Evolutionary conservation across 2,113 vertebrate genomes (phyloP), one percentile per base, ranked within the genome.

Genomic region (Oophaga pumilio): DNA sequence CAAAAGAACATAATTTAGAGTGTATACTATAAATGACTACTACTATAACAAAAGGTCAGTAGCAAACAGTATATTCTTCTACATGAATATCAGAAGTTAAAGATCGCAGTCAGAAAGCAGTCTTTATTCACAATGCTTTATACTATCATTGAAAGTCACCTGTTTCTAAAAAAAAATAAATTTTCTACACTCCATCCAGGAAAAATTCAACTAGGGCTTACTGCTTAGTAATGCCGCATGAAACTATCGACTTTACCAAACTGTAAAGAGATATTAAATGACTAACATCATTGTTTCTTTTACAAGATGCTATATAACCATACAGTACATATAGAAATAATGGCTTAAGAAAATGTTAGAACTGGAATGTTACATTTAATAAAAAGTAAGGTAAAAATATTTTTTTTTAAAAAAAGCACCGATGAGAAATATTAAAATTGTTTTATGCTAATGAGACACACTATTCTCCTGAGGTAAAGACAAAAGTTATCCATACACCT

Each of bases 1-100:
- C 77, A 53, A 68, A 62, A 78, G 56, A 59, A 60, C 8, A 56
- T 78, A 14, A 86, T 86, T 74, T 18, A 66, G 74, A 86, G 74
- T 68, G 60, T 86, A 79, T 77, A 66, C n/a, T 56, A 86, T 86
- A 79, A 86, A 77, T 86, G 74, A 77, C 74, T 78, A 81, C 28
- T 62, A 78, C 84, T 77, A 33, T 43, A 49, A 60, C 53, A 78
- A 85, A 86, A 86, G 85, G 85, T 86, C 74, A 78, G 60, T 68
- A 43, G 28, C 78, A 80, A 62, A 80, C 26, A 59, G 56, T 49
- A 64, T 15, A 49, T 82, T 82, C 15, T 6, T 64, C 57, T 62
- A 64, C 28, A 49, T 49, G 20, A 49, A 17, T 43, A 49, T 49
- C 33, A 50, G 15, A 60, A 80, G 78, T 60, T 20, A 80, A 59